Percentiles rank a stretch among this genome's conserved stretches.
These are phyloP conservation scores for Boulengeromyrus knoepffleri DNA, from an alignment of 2,113 vertebrate species.

Conservation along the genomic window DNA sequence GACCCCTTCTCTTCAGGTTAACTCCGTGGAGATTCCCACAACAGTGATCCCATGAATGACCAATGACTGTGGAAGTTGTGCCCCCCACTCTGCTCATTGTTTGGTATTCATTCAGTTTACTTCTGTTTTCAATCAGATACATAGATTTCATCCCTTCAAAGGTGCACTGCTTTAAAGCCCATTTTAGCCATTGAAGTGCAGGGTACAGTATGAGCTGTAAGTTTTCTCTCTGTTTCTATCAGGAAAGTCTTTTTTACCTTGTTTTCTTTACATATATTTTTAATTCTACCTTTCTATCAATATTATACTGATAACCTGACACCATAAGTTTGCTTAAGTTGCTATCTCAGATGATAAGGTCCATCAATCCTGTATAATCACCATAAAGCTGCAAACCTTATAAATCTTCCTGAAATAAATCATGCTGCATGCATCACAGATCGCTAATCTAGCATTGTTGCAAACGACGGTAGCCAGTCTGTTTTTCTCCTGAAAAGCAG, in stretches of 20 bases:
- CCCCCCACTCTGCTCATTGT: neutral
- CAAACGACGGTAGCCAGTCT: neutral
- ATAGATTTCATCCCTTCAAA: neutral
- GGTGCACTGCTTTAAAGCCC: neutral
- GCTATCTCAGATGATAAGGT: neutral
- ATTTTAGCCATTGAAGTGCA: neutral
- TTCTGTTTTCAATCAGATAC: neutral
- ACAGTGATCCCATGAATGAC: neutral
- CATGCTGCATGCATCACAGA: neutral
- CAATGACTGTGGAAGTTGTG: neutral
- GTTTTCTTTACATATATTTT: neutral
- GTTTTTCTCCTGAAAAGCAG: neutral
- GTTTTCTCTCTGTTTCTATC: neutral
- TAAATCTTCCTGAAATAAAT: neutral
- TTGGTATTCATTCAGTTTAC: slow-evolving; percentile 1
- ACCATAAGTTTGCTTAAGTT: neutral
- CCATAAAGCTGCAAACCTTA: neutral
- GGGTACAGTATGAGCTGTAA: neutral
- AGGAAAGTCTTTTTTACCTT: neutral
- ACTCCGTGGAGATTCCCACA: neutral
- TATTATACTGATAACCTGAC: neutral
- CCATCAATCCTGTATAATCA: neutral
- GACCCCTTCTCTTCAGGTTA: neutral
- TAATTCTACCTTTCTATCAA: neutral
- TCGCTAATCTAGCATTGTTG: neutral